Evolutionary conservation across 2,113 vertebrate genomes (phyloP), one percentile per base, ranked within the genome.

Genomic region (Cettia cetti): DNA sequence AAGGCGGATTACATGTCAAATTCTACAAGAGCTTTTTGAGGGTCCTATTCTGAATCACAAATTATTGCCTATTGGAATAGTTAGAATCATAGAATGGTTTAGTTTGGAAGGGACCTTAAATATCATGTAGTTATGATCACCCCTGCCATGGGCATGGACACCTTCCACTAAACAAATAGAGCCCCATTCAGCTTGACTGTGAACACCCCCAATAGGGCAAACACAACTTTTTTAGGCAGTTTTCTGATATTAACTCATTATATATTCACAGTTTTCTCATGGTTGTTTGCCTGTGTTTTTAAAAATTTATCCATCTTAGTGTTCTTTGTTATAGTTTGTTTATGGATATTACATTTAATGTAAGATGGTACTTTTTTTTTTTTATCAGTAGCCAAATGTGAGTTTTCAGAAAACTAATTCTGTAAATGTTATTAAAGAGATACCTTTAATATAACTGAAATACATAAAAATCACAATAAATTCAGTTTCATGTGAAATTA

Each of bases 121-220:
- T 5, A 24, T 30, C 12, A 7, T 11, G 20, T 13, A n/a, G 24
- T 16, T 65, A 15, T 0, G 0, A 56, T 27, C 27, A 21, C 3
- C 5, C 7, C 50, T 49, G 19, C 13, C 42, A 14, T 16, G 20
- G 37, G 20, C 24, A 49, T 33, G 8, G 31, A 6, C 9, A 42
- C 7, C 16, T 27, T 37, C 9, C 26, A 4, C 21, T 18, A 31
- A 31, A 27, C 11, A 7, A 27, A 42, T 13, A 44, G 21, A 37
- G 4, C 31, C 6, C 18, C 26, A 37, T 59, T 33, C 37, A 77
- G 11, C 44, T 31, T 50, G 22, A 17, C 53, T 5, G 15, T 68
- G 33, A 59, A 37, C 45, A 60, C 4, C 7, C 60, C 27, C 14
- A 27, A 27, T 21, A 22, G 22, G 26, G 11, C 6, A 77, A 12